Conservation (phyloP, 2,888 invertebrate genomes). For the Tethea ocularis region DNA sequence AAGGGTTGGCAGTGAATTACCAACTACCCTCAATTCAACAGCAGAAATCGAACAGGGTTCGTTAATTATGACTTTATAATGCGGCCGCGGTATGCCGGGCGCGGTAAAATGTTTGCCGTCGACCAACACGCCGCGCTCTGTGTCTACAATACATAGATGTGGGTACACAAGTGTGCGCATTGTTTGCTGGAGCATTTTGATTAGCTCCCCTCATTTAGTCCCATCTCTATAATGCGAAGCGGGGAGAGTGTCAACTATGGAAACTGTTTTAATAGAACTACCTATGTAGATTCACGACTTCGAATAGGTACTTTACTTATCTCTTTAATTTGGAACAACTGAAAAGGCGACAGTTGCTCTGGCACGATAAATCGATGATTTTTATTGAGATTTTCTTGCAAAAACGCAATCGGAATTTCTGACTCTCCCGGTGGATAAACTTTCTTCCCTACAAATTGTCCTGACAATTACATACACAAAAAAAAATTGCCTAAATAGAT, state of each 20-base stretch:
- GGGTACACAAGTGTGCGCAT: constrained; percentile 10
- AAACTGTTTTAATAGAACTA: not conserved
- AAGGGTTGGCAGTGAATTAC: too few relatives aligned
- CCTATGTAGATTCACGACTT: not conserved
- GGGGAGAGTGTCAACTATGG: not conserved
- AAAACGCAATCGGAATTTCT: too few relatives aligned
- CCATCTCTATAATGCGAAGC: not conserved
- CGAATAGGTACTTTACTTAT: not conserved
- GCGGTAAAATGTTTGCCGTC: constrained; percentile 40
- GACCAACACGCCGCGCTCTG: constrained; percentile 29
- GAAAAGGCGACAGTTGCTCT: too few relatives aligned
- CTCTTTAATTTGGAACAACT: not conserved
- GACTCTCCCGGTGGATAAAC: too few relatives aligned
- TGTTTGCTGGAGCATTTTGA: constrained; percentile 28
- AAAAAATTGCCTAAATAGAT: too few relatives aligned
- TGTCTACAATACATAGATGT: constrained; percentile 8
- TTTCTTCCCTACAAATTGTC: too few relatives aligned
- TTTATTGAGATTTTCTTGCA: too few relatives aligned
- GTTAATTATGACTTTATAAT: constrained; percentile 44
- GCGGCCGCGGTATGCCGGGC: constrained; percentile 14
- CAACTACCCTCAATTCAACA: too few relatives aligned
- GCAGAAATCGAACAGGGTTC: too few relatives aligned
- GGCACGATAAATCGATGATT: too few relatives aligned
- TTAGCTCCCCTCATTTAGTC: constrained; percentile 14
- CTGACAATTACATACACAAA: too few relatives aligned